Evolutionary conservation across 2,888 invertebrate species (phyloP).

Genomic region (Emmelina monodactyla): DNA sequence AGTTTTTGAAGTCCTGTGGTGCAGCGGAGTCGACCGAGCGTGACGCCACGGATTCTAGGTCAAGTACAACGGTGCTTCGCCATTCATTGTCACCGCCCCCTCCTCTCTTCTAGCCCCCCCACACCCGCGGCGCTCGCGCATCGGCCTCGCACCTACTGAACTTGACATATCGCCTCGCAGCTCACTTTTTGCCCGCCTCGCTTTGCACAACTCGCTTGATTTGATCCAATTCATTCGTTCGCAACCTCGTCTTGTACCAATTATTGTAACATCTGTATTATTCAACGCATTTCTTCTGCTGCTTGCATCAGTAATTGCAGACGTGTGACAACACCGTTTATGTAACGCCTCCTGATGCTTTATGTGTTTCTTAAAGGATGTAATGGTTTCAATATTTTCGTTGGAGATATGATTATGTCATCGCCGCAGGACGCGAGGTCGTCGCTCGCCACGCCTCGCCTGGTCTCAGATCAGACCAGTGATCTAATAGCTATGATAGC

Average conservation of each 20-base stretch:
- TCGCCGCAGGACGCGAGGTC: slow-evolving; percentile 30
- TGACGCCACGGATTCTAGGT: slow-evolving; percentile 55
- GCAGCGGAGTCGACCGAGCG: slow-evolving; percentile 26
- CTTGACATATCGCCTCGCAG: slow-evolving; percentile 38
- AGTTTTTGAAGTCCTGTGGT: slow-evolving; percentile 1
- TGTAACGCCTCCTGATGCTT: slow-evolving; percentile 36
- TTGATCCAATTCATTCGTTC: too few relatives aligned
- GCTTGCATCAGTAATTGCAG: slow-evolving; percentile 53
- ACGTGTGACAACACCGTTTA: slow-evolving; percentile 56
- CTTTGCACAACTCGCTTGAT: too few relatives aligned
- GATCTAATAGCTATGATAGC: slow-evolving; percentile 56
- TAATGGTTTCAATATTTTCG: too few relatives aligned
- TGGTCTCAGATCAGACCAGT: slow-evolving; percentile 22
- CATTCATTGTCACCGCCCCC: slow-evolving; percentile 54
- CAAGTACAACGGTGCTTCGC: slow-evolving; percentile 65
- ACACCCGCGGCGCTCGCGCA: slow-evolving; percentile 30
- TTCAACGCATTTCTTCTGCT: slow-evolving; percentile 17
- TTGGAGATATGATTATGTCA: background rate
- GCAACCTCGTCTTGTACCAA: too few relatives aligned
- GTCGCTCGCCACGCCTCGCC: slow-evolving; percentile 37
- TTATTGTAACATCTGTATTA: background rate
- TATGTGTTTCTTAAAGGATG: too few relatives aligned
- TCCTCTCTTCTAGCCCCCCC: slow-evolving; percentile 20
- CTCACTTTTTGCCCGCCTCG: slow-evolving; percentile 39
- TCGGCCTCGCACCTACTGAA: slow-evolving; percentile 50